Conservation (phyloP, 2,888 invertebrate genomes). For the Himalopsyche anomala region DNA sequence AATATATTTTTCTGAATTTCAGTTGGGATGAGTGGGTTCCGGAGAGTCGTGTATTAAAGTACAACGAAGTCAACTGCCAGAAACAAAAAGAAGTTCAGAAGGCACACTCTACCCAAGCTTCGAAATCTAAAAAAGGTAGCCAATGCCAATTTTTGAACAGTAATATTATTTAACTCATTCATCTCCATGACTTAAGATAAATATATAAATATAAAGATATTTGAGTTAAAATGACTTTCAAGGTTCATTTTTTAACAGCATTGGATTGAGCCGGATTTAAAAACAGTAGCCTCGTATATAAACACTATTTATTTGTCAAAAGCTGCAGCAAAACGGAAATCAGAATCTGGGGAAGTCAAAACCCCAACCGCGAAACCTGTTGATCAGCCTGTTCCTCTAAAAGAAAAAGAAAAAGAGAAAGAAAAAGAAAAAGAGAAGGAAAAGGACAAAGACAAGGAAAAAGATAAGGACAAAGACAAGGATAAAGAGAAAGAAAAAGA, state of each 20-base stretch:
- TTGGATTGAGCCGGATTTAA: no score
- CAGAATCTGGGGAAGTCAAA: slow-evolving; percentile 70
- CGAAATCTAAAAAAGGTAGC: slow-evolving; percentile 81
- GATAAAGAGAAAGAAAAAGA: slow-evolving; percentile 61
- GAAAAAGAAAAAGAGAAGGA: slow-evolving; percentile 73
- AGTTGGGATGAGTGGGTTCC: slow-evolving; percentile 96
- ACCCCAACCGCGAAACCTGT: slow-evolving; percentile 69
- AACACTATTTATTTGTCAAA: slow-evolving; percentile 50
- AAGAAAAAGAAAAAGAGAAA: slow-evolving; percentile 67
- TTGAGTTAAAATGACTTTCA: no score
- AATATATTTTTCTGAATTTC: slow-evolving; percentile 67
- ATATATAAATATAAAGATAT: no score
- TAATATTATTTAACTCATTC: no score
- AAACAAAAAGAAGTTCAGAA: slow-evolving; percentile 91
- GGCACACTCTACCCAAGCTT: slow-evolving; percentile 85
- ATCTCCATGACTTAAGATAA: no score
- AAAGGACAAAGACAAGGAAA: slow-evolving; percentile 63
- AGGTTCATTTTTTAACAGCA: no score
- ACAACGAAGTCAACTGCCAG: slow-evolving; percentile 91
- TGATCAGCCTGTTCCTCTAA: slow-evolving; percentile 45
- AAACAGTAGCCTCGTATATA: neutral
- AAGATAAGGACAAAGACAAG: slow-evolving; percentile 69
- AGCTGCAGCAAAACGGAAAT: slow-evolving; percentile 75
- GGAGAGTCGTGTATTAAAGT: slow-evolving; percentile 92
- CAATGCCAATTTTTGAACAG: neutral